These are phyloP conservation scores for Lepidochitona cinerea DNA, from an alignment of 2,888 invertebrate genomes.

Conservation along the genomic window DNA sequence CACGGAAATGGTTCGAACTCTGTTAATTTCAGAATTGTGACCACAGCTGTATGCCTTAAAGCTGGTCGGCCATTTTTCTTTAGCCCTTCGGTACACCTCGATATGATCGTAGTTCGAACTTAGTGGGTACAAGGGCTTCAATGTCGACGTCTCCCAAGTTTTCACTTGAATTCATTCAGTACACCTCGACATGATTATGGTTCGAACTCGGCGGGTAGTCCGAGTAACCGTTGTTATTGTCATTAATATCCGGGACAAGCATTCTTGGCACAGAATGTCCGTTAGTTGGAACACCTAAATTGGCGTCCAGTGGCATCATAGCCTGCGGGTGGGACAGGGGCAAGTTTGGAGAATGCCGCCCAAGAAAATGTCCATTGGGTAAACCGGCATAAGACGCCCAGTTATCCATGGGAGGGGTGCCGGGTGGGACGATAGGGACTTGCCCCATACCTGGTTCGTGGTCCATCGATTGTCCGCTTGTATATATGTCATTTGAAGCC, in stretches of 20 bases:
- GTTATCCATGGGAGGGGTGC: conserved; percentile 55
- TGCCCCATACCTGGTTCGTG: conserved; percentile 61
- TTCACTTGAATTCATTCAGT: no score
- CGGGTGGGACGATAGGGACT: conserved; percentile 61
- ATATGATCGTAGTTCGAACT: no score
- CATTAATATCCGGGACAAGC: conserved; percentile 53
- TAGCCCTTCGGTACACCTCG: no score
- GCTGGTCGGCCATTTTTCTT: no score
- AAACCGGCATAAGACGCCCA: conserved; percentile 30
- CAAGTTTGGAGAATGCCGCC: conserved; percentile 35
- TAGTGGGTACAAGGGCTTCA: no score
- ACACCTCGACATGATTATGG: conserved; percentile 66
- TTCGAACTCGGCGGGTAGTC: conserved; percentile 59
- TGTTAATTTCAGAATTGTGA: no score
- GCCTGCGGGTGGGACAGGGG: conserved; percentile 45
- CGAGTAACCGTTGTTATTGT: conserved; percentile 50
- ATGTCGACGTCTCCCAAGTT: no score
- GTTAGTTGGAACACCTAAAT: background rate
- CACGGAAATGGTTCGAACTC: no score
- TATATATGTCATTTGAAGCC: conserved; percentile 53
- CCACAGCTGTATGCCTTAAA: no score
- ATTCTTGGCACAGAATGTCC: conserved; percentile 45
- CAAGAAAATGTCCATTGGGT: conserved; percentile 36
- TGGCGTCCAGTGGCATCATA: conserved; percentile 54
- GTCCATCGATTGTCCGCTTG: conserved; percentile 54